Percentiles rank a stretch among this genome's conserved stretches.
phyloP scores from a whole-genome alignment of 2,797 vertebrate genomes.

The Lagodon rhomboides region DNA sequence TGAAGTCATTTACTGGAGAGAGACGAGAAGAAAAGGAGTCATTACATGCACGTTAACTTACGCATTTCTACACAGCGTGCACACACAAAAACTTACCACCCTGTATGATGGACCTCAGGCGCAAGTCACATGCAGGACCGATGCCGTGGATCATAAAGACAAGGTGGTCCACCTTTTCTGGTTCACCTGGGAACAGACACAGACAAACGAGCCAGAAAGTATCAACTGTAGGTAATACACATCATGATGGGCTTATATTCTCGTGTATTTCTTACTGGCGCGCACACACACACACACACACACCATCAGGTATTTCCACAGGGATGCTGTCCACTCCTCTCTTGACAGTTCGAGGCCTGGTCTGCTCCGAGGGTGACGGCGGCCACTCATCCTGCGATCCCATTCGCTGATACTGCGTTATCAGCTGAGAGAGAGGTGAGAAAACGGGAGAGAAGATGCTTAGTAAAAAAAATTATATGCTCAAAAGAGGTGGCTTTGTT shows the following conservation, averaged over 20 bases:
- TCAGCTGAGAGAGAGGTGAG: slow-evolving; percentile 85
- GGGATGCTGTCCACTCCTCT: slow-evolving; percentile 93
- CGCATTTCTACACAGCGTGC: slow-evolving; percentile 85
- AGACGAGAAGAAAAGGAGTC: slow-evolving; percentile 12
- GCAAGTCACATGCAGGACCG: slow-evolving; percentile 94
- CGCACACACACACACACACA: not conserved
- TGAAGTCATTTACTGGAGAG: slow-evolving; percentile 92
- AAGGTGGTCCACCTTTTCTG: slow-evolving; percentile 92
- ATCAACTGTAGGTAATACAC: not conserved
- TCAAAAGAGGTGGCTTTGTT: not conserved
- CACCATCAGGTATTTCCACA: slow-evolving; percentile 92
- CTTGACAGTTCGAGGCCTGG: slow-evolving; percentile 92
- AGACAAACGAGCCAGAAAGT: not conserved
- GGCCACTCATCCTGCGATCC: slow-evolving; percentile 86
- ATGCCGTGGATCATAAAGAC: slow-evolving; percentile 97
- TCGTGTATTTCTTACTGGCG: not conserved
- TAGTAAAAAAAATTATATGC: not conserved
- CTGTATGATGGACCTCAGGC: slow-evolving; percentile 94
- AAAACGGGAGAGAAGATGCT: slow-evolving; percentile 14
- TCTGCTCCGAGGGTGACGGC: slow-evolving; percentile 90
- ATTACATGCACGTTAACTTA: slow-evolving; percentile 68
- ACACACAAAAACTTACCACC: slow-evolving; percentile 87
- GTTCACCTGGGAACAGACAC: slow-evolving; percentile 85
- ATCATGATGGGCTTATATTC: not conserved
- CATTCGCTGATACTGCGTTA: slow-evolving; percentile 94